phyloP scores from a whole-genome alignment of 2,113 vertebrate genomes.

The Oxygymnocypris stewartii region DNA sequence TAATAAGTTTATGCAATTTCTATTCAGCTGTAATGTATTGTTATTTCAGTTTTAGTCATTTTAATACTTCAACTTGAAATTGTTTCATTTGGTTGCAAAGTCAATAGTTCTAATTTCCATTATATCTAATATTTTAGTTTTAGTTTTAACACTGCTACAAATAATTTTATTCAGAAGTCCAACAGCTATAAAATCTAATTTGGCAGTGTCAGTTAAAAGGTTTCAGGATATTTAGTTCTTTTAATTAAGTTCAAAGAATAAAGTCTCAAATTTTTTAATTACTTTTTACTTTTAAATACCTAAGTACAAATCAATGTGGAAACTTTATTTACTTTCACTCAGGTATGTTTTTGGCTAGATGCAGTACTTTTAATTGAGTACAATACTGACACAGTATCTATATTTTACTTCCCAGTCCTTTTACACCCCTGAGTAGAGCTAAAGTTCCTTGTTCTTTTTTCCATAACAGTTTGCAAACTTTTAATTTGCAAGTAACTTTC shows the following conservation, averaged over 20 bases:
- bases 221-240: background rate
- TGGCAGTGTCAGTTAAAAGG: background rate
- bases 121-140: background rate
- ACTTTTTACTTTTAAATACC: background rate
- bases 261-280: background rate
- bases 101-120: background rate
- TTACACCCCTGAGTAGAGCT: slow-evolving; percentile 2
- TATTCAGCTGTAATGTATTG: background rate
- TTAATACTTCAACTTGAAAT: background rate
- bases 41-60: background rate
- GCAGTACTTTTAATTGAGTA: background rate
- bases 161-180: background rate
- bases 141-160: background rate
- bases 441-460: background rate
- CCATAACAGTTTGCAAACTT: slow-evolving; percentile 7
- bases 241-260: background rate
- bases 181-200: background rate
- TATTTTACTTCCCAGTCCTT: background rate
- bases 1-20: background rate
- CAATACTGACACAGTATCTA: background rate
- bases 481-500: slow-evolving; percentile 19
- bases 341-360: background rate
- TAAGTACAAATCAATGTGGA: background rate
- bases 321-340: background rate
- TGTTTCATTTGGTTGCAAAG: background rate